Conservation (phyloP, 2,888 invertebrate genomes). For the Agapostemon virescens region DNA sequence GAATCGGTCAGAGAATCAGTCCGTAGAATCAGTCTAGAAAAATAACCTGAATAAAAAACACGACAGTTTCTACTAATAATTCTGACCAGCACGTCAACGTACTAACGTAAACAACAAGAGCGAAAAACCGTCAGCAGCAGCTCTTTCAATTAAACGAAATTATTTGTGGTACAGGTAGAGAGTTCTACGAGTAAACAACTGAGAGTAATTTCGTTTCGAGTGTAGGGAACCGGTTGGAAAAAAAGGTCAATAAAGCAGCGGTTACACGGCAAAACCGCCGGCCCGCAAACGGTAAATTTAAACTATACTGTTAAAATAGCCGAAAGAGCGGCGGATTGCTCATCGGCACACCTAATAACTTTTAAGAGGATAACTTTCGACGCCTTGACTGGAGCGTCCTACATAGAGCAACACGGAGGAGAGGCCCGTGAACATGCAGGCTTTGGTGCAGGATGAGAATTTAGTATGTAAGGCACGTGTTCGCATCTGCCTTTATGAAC, state of each 20-base stretch:
- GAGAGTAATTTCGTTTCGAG: not conserved
- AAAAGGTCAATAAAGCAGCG: not conserved
- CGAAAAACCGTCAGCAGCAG: not conserved
- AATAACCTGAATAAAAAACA: not conserved
- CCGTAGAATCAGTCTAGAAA: not conserved
- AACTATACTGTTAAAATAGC: not conserved
- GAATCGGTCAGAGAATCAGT: too few relatives aligned
- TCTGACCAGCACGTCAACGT: not conserved
- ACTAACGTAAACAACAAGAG: not conserved
- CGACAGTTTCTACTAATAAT: not conserved
- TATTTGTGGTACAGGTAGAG: not conserved
- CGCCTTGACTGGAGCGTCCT: conserved; percentile 3
- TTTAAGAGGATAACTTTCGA: not conserved
- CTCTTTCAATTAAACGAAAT: not conserved
- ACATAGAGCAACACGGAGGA: conserved; percentile 30
- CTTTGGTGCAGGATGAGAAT: conserved; percentile 67
- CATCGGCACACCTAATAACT: not conserved
- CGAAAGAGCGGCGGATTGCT: not conserved
- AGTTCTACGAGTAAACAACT: not conserved
- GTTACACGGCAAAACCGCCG: not conserved
- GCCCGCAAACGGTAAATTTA: not conserved
- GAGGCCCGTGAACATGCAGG: conserved; percentile 55
- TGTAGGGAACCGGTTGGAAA: not conserved
- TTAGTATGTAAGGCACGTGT: conserved; percentile 79
- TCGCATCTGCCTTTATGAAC: conserved; percentile 79